Percentiles rank a stretch among this genome's conserved stretches.
Conservation (phyloP, 2,797 vertebrate genomes). For the Austrolebias charrua region DNA sequence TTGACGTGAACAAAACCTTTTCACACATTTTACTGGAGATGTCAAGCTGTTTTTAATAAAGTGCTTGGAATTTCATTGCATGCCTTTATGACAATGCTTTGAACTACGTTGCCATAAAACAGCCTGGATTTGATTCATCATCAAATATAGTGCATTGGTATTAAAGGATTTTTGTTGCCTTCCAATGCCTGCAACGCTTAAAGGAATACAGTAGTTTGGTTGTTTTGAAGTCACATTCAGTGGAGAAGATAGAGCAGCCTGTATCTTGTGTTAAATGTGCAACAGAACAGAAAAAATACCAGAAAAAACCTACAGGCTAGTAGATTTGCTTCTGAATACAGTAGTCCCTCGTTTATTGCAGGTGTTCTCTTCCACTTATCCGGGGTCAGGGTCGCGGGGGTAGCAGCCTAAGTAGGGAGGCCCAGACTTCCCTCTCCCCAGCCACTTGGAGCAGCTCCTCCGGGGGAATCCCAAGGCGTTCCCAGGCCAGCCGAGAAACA, state of each 20-base stretch:
- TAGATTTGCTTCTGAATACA: too few species aligned
- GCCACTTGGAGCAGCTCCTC: too few species aligned
- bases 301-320: too few species aligned
- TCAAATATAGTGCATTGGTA: not conserved
- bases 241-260: not conserved
- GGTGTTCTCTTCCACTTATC: too few species aligned
- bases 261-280: not conserved
- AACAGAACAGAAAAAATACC: too few species aligned
- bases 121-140: conserved; percentile 22
- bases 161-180: conserved; percentile 11
- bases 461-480: too few species aligned
- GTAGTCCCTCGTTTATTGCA: too few species aligned
- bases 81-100: conserved; percentile 28
- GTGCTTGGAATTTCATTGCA: conserved; percentile 43
- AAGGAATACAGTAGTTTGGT: conserved; percentile 7
- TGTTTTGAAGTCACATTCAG: not conserved
- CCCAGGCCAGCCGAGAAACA: too few species aligned
- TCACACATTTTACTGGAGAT: not conserved
- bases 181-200: conserved; percentile 22
- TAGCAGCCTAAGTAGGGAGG: too few species aligned
- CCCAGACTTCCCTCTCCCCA: too few species aligned
- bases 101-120: conserved; percentile 18
- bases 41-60: conserved; percentile 8
- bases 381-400: too few species aligned
- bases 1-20: not conserved